Base-by-base conservation (phyloP, 2,888 invertebrate species). In the Chydorus sphaericus region DNA sequence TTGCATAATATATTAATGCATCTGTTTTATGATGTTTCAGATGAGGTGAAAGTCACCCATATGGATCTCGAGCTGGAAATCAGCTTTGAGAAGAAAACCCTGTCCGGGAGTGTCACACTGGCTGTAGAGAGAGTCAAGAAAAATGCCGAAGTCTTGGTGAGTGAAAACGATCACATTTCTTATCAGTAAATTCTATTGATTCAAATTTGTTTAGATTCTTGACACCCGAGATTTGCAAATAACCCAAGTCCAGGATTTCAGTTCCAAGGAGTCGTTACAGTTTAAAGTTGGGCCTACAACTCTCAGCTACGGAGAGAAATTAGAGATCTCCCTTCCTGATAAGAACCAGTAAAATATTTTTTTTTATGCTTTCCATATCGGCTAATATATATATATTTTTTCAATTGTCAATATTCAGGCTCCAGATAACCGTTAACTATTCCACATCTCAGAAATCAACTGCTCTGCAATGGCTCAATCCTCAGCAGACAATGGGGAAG, bases 391-490 rank as follows among this genome's bases (percentile, higher is more conserved):
- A n/a, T n/a, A n/a, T n/a, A n/a, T n/a, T n/a, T n/a, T n/a, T n/a
- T n/a, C n/a, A n/a, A n/a, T n/a, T n/a, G n/a, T 14, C 36, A 20
- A 10, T 10, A 38, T 29, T 38, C 20, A 64, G 62, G 26, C 54
- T 58, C 29, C 58, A 59, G 8, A 56, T 69, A 11, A 33, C 61
- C 20, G 65, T 93, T 63, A 73, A 78, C 55, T 93, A 91, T 71
- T 78, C 78, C 65, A 89, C 90, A 0, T 77, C 80, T n/a, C 79
- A 83, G 1, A 70, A 77, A n/a, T 85, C 88, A 1, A 82, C 84
- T 53, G 94, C 86, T 0, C 72, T 96, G 54, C 91, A 92, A 70
- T 96, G 94, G 93, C 70, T 96, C 60, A 77, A 77, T 23, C 82
- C 88, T 1, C 78, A 80, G 61, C 92, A 92, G 71, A 96, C 94